phyloP scores from a whole-genome alignment of 1,140 invertebrate species.

The Portunus trituberculatus region DNA sequence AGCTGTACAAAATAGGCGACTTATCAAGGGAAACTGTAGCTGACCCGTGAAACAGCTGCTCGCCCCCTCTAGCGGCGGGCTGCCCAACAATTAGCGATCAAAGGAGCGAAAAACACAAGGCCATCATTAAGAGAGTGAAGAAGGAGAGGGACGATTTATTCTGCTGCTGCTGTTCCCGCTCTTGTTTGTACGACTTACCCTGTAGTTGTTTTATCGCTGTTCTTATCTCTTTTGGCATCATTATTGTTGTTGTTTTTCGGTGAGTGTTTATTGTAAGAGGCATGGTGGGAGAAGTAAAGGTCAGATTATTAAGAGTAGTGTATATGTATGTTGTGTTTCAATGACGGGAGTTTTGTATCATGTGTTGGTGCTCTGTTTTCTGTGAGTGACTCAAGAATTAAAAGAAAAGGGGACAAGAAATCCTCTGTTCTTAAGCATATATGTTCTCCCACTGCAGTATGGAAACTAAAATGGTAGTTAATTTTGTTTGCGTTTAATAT shows the following conservation, averaged over 20 bases:
- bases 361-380: too few species aligned
- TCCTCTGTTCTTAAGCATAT: too few species aligned
- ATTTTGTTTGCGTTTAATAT: too few species aligned
- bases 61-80: not conserved
- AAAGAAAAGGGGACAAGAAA: too few species aligned
- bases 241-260: not conserved
- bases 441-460: too few species aligned
- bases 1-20: not conserved
- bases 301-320: too few species aligned
- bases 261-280: not conserved
- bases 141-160: not conserved
- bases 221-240: not conserved
- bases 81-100: constrained; percentile 12
- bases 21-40: constrained; percentile 13
- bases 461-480: too few species aligned
- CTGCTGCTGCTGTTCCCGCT: not conserved
- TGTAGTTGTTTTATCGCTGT: not conserved
- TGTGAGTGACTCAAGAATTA: too few species aligned
- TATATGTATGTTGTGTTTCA: too few species aligned
- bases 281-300: too few species aligned
- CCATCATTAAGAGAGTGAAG: constrained; percentile 6
- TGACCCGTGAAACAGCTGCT: constrained; percentile 9
- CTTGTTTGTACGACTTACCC: not conserved
- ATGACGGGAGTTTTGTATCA: too few species aligned
- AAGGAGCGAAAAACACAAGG: not conserved